Base-by-base conservation (phyloP, 2,113 vertebrate species). In the Silurus asotus region DNA sequence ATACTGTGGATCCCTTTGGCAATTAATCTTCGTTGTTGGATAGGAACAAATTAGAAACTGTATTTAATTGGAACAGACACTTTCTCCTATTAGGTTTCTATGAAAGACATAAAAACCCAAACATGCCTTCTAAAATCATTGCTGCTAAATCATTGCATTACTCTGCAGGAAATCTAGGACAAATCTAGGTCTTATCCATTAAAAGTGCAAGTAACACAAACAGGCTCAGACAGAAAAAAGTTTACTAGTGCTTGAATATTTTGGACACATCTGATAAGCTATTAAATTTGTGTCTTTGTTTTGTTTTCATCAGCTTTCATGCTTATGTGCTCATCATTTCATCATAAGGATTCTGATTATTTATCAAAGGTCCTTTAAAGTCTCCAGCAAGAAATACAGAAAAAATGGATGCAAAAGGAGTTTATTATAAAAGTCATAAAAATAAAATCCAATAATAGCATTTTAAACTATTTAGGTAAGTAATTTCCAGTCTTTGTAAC, bases 31-130 rank as follows among this genome's bases (percentile, higher is more conserved):
- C 81, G 23, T 13, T 59, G 15, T 61, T 37, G 56, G 25, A 72
- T 83, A 78, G 14, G 53, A 87, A 72, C 64, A 49, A 59, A n/a
- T 62, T 78, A 62, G n/a, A 59, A 82, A 23, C 77, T 59, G 80
- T 56, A 74, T 9, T 17, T 37, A 17, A 82, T 82, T 14, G 17
- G 0, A 58, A 75, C 13, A 0, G 7, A 81, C 25, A 19, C 45
- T 72, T 61, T 62, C 17, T 19, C 61, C 11, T 58, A 65, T 77
- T 25, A 15, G 81, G 83, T 20, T 87, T 20, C 28, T 25, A 48
- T 64, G 28, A 19, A 17, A 87, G n/a, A 28, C 56, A 72, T 45
- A 48, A 87, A 69, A 51, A 25, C 23, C 69, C 56, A 76, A 76
- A 76, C 74, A 84, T 65, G 25, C 62, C n/a, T 37, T 65, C 28